These are phyloP conservation scores for Xiphias gladius DNA, from an alignment of 2,113 vertebrate species.

Conservation along the genomic window DNA sequence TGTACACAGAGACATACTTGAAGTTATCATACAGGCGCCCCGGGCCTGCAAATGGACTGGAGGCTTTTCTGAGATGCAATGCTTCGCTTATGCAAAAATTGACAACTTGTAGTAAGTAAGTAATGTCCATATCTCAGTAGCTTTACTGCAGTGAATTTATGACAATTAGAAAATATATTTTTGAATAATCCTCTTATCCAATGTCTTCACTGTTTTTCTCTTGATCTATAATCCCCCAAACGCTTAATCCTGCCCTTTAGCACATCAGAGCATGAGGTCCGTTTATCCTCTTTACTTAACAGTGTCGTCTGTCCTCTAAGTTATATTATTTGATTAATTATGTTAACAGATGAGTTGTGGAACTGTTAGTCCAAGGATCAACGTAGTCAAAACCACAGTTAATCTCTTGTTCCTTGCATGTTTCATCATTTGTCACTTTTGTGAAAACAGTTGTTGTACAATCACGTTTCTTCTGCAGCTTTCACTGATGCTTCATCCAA, in stretches of 20 bases:
- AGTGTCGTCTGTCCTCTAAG: neutral
- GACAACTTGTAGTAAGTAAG: neutral
- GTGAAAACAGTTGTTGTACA: constrained; percentile 26
- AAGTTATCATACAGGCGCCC: constrained; percentile 26
- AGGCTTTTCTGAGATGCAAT: neutral
- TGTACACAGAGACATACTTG: constrained; percentile 49
- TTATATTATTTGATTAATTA: constrained; percentile 19
- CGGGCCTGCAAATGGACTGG: constrained; percentile 26
- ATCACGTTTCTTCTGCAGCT: neutral
- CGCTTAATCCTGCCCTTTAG: constrained; percentile 7
- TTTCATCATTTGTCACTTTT: constrained; percentile 47
- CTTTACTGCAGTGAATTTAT: constrained; percentile 13
- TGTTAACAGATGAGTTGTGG: constrained; percentile 1
- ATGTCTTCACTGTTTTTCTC: neutral
- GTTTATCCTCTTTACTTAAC: constrained; percentile 17
- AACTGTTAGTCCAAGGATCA: constrained; percentile 21
- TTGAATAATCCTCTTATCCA: constrained; percentile 37
- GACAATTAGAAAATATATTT: constrained; percentile 25
- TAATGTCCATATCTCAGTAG: constrained; percentile 13
- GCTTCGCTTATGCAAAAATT: constrained; percentile 20
- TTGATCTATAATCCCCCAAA: constrained; percentile 32
- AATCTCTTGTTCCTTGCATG: constrained; percentile 7
- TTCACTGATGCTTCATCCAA: constrained; percentile 14
- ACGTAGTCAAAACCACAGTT: neutral
- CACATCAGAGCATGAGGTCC: neutral